Evolutionary conservation across 2,888 invertebrate genomes (phyloP), one percentile per base, ranked within the genome.

Genomic region (Balanococcus diminutus): DNA sequence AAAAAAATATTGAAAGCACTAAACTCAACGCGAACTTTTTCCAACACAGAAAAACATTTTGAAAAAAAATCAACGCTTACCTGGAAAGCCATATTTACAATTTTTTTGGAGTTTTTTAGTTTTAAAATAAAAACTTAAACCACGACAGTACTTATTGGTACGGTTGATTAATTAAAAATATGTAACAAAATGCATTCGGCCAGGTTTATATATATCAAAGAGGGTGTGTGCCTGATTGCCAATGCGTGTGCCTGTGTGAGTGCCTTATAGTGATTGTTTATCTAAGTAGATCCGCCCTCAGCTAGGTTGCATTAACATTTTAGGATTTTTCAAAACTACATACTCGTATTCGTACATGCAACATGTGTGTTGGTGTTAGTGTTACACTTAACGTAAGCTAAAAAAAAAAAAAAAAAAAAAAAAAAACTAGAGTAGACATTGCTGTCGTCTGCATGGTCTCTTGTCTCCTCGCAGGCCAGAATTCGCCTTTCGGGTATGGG

Each of bases 231-330:
- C 56, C 56, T 61, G 51, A 8, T 9, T 51, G 5, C 5, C 19
- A 36, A 8, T 36, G 8, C 36, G 36, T 61, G 61, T n/a, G 28
- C 6, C 36, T 32, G 79, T 5, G 11, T 39, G 42, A 42, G 11
- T 42, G 19, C 51, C 51, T 51, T 51, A 51, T n/a, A 42, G 51
- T 46, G 83, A 83, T 83, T 83, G 83, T 83, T 72, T 84, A 84
- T 84, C 84, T 84, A 84, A 84, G 79, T 84, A 84, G 84, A 84
- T 84, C 84, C 84, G 84, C 84, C 84, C 84, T 84, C 84, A 84
- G 84, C 84, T 67, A 36, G 46, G 51, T 83, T 83, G 56, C 83
- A 83, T 83, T 83, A 83, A 83, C 83, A 56, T 83, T 83, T 83
- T 83, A 83, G 83, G 83, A 83, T 83, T 83, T 83, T 83, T 56